These are phyloP conservation scores for Dryobota labecula DNA, from an alignment of 2,888 invertebrate species.

Conservation along the genomic window DNA sequence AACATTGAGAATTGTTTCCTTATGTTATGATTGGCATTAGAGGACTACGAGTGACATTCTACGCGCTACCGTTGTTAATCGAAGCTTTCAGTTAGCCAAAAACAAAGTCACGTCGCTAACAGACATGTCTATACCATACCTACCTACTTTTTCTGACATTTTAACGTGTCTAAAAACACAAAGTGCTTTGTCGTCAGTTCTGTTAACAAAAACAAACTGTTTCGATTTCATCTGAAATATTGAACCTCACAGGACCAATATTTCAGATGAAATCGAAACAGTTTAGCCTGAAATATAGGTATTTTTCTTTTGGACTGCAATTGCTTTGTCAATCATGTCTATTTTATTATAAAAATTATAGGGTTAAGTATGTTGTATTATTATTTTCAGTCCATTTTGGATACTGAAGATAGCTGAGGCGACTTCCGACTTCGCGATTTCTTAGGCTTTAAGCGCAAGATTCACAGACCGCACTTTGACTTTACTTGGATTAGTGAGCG, in stretches of 20 bases:
- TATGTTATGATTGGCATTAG: background rate
- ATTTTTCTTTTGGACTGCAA: background rate
- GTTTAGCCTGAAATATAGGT: background rate
- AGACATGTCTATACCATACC: slow-evolving; percentile 9
- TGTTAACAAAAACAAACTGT: slow-evolving; percentile 2
- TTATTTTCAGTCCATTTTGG: background rate
- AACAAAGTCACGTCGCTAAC: background rate
- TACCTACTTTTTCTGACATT: slow-evolving; percentile 1
- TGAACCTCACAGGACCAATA: too few relatives aligned
- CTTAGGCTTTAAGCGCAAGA: background rate
- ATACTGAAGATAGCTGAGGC: background rate
- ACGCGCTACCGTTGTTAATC: background rate
- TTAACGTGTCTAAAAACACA: background rate
- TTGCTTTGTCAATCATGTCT: background rate
- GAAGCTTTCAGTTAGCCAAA: background rate
- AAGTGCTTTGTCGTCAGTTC: background rate
- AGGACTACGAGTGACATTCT: background rate
- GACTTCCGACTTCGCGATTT: background rate
- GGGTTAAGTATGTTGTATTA: background rate
- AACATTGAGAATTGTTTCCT: slow-evolving; percentile 8
- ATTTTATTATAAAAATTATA: background rate
- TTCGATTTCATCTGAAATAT: slow-evolving; percentile 13
- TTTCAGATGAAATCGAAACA: too few relatives aligned
- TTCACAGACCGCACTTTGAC: background rate
- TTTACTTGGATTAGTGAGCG: background rate